Conservation (phyloP, 2,888 invertebrate species). For the Spisula subtruncata region DNA sequence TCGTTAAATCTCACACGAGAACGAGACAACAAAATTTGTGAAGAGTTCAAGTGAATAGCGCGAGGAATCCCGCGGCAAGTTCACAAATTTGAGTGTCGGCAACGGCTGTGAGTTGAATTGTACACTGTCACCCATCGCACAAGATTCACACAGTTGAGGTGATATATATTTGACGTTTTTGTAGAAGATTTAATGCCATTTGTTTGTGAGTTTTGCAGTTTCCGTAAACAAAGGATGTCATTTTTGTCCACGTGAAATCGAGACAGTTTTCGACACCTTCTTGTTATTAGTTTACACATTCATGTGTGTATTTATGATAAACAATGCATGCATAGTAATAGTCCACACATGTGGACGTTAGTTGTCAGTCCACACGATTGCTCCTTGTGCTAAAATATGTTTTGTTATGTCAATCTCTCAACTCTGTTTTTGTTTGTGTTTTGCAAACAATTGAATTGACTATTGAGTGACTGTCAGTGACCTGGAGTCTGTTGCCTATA, state of each 20-base stretch:
- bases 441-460: too few relatives aligned
- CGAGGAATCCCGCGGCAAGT: constrained; percentile 56
- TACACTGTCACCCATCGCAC: constrained; percentile 11
- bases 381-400: too few relatives aligned
- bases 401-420: too few relatives aligned
- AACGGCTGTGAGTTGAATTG: not conserved
- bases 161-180: not conserved
- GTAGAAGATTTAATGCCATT: not conserved
- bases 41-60: constrained; percentile 53
- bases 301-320: not conserved
- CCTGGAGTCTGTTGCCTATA: too few relatives aligned
- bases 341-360: not conserved
- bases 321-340: too few relatives aligned
- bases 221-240: constrained; percentile 45
- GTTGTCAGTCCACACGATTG: too few relatives aligned
- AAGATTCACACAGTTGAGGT: constrained; percentile 14
- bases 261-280: not conserved
- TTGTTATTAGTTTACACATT: not conserved
- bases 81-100: constrained; percentile 3
- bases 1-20: constrained; percentile 51
- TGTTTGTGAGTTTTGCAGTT: not conserved
- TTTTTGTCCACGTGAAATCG: constrained; percentile 27
- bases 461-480: too few relatives aligned
- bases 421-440: too few relatives aligned
- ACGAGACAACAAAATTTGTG: constrained; percentile 57